These are phyloP conservation scores for Notothenia rossii DNA, from an alignment of 2,113 vertebrate species.

Conservation along the genomic window DNA sequence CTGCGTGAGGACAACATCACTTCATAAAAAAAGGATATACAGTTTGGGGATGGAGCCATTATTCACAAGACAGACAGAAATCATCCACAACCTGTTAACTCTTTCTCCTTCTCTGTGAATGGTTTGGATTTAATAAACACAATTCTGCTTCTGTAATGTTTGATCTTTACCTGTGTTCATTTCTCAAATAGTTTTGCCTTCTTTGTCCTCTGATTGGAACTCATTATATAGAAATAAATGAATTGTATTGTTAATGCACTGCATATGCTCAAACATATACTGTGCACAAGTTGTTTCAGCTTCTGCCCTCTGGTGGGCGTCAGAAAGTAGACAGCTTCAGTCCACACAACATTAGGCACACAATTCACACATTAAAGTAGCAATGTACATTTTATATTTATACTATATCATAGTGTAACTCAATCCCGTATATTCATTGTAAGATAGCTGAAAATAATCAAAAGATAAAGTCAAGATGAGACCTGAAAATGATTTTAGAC, in stretches of 20 bases:
- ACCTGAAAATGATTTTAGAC: neutral
- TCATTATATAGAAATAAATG: neutral
- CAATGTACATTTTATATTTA: neutral
- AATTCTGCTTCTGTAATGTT: neutral
- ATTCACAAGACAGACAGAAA: neutral
- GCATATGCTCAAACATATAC: neutral
- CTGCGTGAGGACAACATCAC: constrained; percentile 64
- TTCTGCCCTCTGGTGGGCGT: neutral
- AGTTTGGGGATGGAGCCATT: neutral
- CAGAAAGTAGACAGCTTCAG: neutral
- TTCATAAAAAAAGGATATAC: neutral
- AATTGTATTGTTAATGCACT: neutral
- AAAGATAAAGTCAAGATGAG: neutral
- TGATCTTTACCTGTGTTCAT: neutral
- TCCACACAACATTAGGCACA: neutral
- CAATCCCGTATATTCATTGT: neutral
- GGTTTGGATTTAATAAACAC: neutral
- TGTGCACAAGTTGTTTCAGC: neutral
- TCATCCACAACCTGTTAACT: neutral
- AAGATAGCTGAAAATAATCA: neutral
- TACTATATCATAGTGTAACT: neutral
- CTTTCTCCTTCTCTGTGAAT: neutral
- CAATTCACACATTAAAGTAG: neutral
- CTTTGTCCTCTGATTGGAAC: neutral
- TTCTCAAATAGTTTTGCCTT: neutral